Percentiles rank a stretch among this genome's conserved stretches.
Conservation (phyloP, 2,888 invertebrate species). For the Acanthosepion lycidas region DNA sequence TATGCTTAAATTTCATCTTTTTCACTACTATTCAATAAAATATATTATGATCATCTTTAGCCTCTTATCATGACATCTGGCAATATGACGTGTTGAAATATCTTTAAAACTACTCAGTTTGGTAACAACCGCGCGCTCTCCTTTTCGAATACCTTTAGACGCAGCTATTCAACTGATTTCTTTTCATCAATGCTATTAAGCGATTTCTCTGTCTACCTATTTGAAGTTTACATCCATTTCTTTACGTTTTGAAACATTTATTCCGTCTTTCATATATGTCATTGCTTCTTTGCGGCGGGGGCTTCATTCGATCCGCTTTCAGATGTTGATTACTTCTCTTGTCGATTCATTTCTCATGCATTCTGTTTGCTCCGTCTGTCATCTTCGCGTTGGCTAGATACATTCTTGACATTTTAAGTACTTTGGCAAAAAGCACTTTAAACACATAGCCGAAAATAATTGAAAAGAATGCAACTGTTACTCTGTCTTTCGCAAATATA, state of each 20-base stretch:
- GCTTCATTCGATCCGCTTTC: background rate
- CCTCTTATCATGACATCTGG: no score
- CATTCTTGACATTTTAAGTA: slow-evolving; percentile 15
- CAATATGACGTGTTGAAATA: background rate
- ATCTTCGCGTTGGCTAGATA: background rate
- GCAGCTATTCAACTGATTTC: background rate
- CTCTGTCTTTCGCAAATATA: background rate
- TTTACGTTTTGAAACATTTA: background rate
- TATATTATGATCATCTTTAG: no score
- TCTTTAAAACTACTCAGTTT: background rate
- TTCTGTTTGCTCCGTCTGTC: background rate
- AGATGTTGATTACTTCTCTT: background rate
- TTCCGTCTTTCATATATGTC: background rate
- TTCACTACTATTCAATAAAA: background rate
- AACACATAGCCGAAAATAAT: background rate
- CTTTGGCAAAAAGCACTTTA: background rate
- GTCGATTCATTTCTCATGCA: background rate
- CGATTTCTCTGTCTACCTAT: background rate
- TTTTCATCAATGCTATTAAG: background rate
- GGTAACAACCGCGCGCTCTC: background rate
- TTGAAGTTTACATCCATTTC: background rate
- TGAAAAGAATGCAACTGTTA: background rate
- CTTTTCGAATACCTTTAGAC: background rate
- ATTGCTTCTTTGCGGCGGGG: background rate
- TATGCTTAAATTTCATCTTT: background rate